These are phyloP conservation scores for Aradus depressus DNA, from an alignment of 2,888 invertebrate genomes.

Conservation along the genomic window DNA sequence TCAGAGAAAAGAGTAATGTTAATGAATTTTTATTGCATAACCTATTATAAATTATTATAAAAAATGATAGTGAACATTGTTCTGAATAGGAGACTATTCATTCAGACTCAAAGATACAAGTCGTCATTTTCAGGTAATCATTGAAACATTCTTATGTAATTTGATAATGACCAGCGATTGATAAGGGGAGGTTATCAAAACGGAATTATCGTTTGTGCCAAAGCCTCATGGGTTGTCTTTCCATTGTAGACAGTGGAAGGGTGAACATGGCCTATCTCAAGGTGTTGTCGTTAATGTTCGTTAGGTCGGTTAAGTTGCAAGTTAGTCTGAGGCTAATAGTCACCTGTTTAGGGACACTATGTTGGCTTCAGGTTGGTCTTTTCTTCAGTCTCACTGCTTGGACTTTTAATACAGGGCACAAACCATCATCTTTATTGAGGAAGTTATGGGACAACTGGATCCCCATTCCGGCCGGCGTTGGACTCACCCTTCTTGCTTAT, in stretches of 20 bases:
- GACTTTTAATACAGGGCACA: constrained; percentile 16
- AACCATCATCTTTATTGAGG: constrained; percentile 8
- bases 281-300: not conserved
- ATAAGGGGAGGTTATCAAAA: constrained; percentile 14
- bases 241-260: not conserved
- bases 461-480: constrained; percentile 30
- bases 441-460: constrained; percentile 28
- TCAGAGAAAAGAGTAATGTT: no score
- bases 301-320: constrained; percentile 1
- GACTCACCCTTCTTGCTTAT: constrained; percentile 30
- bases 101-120: constrained; percentile 7
- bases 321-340: constrained; percentile 10
- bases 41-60: no score
- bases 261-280: constrained; percentile 9
- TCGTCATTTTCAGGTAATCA: constrained; percentile 16
- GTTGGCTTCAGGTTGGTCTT: constrained; percentile 15
- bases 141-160: constrained; percentile 12
- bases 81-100: constrained; percentile 2
- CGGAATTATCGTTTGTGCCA: constrained; percentile 5
- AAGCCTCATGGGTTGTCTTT: no score
- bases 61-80: constrained; percentile 8
- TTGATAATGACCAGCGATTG: constrained; percentile 4
- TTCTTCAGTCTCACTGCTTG: constrained; percentile 8
- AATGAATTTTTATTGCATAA: no score
- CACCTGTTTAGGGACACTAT: constrained; percentile 14